Evolutionary conservation across 2,797 vertebrate genomes (phyloP), one percentile per base, ranked within the genome.

Genomic region (Allobates femoralis): DNA sequence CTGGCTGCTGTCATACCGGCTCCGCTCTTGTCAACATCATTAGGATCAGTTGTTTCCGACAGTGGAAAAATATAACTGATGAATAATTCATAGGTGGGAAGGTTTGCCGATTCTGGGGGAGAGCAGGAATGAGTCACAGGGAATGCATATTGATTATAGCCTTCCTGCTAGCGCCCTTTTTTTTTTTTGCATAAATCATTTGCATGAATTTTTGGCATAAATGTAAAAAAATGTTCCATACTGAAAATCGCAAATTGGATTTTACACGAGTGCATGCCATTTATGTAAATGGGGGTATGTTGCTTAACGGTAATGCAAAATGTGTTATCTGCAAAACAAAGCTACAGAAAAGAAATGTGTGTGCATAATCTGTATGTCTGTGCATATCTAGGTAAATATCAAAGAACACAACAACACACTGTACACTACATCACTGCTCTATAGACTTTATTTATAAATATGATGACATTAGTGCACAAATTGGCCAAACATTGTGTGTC

Each of bases 41-140:
- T 86, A 81, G 64, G 55, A 80, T 86, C 79, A 37, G 79, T 86
- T 86, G 79, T 66, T 76, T 58, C 67, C 79, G 62, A 76, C 79
- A 55, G 79, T 86, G 79, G 67, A 86, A 86, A 73, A 81, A 75
- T 55, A 67, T 81, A 80, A 86, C 51, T 75, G 16, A 66, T 86
- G 79, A 81, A 86, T 86, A 81, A 86, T 86, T 80, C 66, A 86
- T 75, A 66, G 30, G 79, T 86, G 53, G 85, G 85, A 41, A 79
- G 69, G 28, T 37, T 37, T 51, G 12, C 32, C 34, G 81, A 69
- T 66, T 62, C 69, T n/a, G 77, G 23, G 26, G 7, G 67, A 46
- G 51, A 80, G 50, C 37, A n/a, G 5, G 4, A 34, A 51, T 53
- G 84, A 86, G 77, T 86, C 85, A 86, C 78, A 28, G 62, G 51